phyloP scores from a whole-genome alignment of 1,140 invertebrate species.

The Amphibalanus amphitrite region DNA sequence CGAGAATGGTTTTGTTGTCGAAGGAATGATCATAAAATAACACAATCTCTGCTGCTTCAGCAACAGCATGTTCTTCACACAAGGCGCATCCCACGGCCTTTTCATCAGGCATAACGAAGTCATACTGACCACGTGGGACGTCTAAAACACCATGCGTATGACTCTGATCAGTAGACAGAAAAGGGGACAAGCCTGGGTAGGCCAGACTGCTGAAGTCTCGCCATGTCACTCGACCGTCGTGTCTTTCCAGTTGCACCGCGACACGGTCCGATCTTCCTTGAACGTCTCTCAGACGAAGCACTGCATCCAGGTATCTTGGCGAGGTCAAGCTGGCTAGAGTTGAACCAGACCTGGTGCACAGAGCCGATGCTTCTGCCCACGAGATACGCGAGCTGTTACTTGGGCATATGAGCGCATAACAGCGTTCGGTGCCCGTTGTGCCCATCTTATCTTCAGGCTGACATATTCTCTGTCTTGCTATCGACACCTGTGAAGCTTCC shows the following conservation, averaged over 20 bases:
- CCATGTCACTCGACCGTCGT: neutral
- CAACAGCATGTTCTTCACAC: neutral
- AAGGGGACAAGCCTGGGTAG: neutral
- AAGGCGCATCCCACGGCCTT: neutral
- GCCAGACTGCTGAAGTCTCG: neutral
- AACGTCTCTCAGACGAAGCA: neutral
- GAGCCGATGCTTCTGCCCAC: neutral
- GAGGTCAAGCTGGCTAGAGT: neutral
- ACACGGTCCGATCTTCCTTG: too few relatives aligned
- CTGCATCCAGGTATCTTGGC: neutral
- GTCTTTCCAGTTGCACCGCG: neutral
- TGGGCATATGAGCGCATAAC: too few relatives aligned
- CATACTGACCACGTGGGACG: neutral
- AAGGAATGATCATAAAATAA: neutral
- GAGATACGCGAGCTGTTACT: too few relatives aligned
- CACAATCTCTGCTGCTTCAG: neutral
- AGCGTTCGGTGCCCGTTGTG: too few relatives aligned
- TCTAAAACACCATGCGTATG: neutral
- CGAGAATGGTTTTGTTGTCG: neutral
- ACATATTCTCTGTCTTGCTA: too few relatives aligned
- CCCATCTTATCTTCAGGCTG: too few relatives aligned
- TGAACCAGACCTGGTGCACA: neutral
- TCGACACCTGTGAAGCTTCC: too few relatives aligned
- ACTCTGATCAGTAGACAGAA: neutral
- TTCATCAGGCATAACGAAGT: neutral